phyloP scores from a whole-genome alignment of 2,113 vertebrate genomes.

The Bufo gargarizans region DNA sequence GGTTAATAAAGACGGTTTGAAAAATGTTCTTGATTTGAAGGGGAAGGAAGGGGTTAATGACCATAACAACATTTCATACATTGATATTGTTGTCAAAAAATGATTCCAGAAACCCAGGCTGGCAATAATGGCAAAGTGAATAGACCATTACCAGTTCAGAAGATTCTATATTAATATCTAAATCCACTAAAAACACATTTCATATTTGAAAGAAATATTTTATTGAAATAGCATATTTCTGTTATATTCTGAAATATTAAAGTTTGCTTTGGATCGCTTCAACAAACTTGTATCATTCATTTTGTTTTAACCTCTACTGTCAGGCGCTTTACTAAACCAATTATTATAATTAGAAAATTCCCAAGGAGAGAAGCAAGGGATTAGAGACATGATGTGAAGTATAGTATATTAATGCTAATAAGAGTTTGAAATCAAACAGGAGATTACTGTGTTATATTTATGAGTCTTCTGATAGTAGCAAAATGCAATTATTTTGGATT shows the following conservation, averaged over 20 bases:
- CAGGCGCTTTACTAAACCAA: conserved; percentile 33
- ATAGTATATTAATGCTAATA: conserved; percentile 43
- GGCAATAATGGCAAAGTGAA: too few species aligned
- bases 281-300: conserved; percentile 4
- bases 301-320: conserved; percentile 20
- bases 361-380: conserved; percentile 25
- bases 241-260: neutral
- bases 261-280: neutral
- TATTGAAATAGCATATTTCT: neutral
- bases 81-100: too few species aligned
- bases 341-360: conserved; percentile 47
- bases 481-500: conserved; percentile 39
- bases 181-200: neutral
- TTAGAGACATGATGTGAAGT: conserved; percentile 37
- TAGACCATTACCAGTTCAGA: too few species aligned
- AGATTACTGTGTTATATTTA: conserved; percentile 27
- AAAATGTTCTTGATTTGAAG: too few species aligned
- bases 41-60: too few species aligned
- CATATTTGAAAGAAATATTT: neutral
- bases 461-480: conserved; percentile 14
- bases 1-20: too few species aligned
- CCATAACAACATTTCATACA: too few species aligned
- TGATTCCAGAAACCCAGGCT: too few species aligned
- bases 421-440: conserved; percentile 37
- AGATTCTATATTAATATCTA: too few species aligned